Conservation (phyloP, 1,140 invertebrate genomes). For the Brachionus paranguensis region DNA sequence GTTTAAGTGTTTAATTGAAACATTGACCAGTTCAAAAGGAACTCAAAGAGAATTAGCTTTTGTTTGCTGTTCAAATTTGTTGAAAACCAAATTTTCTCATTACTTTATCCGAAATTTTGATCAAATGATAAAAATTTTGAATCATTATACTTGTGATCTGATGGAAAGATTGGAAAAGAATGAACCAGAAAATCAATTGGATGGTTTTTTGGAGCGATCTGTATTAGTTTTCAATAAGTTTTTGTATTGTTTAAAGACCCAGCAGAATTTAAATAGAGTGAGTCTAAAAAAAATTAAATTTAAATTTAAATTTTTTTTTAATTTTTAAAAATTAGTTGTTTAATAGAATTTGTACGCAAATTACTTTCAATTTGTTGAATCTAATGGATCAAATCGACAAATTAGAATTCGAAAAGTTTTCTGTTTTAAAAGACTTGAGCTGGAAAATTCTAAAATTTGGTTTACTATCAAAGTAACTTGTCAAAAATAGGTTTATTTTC, state of each 20-base stretch:
- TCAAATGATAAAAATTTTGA: slow-evolving; percentile 23
- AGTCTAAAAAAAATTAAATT: not conserved
- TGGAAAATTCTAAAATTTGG: slow-evolving; percentile 18
- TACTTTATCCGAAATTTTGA: slow-evolving; percentile 11
- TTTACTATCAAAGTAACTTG: slow-evolving; percentile 25
- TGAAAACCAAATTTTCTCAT: slow-evolving; percentile 20
- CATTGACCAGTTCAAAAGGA: not conserved
- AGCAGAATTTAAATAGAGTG: slow-evolving; percentile 22
- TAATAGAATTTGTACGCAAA: not conserved
- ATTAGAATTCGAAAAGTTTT: not conserved
- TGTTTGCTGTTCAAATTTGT: not conserved
- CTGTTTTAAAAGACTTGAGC: not conserved
- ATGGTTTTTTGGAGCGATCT: not conserved
- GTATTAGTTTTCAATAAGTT: not conserved
- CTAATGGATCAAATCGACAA: not conserved
- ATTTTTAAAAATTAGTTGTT: not conserved
- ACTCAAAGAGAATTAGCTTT: not conserved
- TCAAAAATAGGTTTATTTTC: not conserved
- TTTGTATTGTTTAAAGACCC: not conserved
- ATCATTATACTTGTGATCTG: not conserved
- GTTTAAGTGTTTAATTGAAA: slow-evolving; percentile 8
- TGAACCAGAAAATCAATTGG: not conserved
- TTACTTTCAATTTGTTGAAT: not conserved
- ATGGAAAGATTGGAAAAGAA: not conserved
- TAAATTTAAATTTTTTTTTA: not conserved